Evolutionary conservation across 2,888 invertebrate species (phyloP).

Genomic region (Oxyteleia sp.): DNA sequence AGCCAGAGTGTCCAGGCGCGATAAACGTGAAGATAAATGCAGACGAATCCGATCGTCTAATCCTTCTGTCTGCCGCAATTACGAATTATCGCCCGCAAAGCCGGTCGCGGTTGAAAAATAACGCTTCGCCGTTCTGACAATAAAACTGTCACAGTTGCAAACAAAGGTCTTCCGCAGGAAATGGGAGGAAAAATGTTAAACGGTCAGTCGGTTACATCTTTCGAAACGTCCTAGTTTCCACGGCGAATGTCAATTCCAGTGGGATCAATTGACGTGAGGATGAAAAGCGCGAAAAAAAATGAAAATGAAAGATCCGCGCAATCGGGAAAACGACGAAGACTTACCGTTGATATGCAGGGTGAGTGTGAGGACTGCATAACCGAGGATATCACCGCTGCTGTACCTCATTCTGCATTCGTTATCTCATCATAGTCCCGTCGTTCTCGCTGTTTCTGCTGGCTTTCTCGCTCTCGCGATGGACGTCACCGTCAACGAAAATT

Average conservation of each 20-base stretch:
- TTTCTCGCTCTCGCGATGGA: constrained; percentile 46
- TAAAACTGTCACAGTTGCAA: constrained; percentile 16
- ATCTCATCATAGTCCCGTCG: constrained; percentile 84
- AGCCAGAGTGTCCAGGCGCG: not conserved
- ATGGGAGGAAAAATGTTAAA: constrained; percentile 1
- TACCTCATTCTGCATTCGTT: constrained; percentile 87
- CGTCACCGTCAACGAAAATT: constrained; percentile 56
- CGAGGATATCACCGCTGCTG: constrained; percentile 85
- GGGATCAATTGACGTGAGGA: constrained; percentile 29
- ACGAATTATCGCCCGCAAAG: constrained; percentile 29
- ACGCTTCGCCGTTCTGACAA: not conserved
- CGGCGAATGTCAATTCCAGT: constrained; percentile 38
- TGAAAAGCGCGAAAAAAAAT: constrained; percentile 31
- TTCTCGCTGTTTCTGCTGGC: constrained; percentile 44
- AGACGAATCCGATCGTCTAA: not conserved
- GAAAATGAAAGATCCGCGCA: too few species aligned
- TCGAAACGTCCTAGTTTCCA: constrained; percentile 70
- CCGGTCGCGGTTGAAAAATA: constrained; percentile 31
- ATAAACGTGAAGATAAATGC: not conserved
- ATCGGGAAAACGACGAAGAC: constrained; percentile 58
- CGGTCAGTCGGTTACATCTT: constrained; percentile 26
- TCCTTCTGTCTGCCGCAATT: not conserved
- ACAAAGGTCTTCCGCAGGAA: constrained; percentile 33
- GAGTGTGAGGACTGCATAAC: constrained; percentile 86
- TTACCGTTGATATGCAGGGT: constrained; percentile 85